phyloP scores from a whole-genome alignment of 1,140 invertebrate species.

The Formica selysi region DNA sequence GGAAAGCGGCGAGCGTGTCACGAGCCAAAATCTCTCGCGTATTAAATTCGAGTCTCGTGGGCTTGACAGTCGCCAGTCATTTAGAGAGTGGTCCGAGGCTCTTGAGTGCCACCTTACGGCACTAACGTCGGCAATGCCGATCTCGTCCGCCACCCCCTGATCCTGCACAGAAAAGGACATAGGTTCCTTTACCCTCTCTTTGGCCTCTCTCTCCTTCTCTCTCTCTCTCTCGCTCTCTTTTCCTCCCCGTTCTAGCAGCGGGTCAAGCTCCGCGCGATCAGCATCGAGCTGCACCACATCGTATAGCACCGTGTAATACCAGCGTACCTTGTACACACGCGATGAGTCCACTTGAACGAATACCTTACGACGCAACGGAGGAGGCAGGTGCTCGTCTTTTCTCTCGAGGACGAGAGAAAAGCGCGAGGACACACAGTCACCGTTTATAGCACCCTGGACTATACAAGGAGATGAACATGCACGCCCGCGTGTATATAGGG shows the following conservation, averaged over 20 bases:
- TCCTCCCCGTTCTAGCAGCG: conserved; percentile 28
- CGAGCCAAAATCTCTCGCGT: conserved; percentile 37
- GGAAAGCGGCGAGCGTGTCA: conserved; percentile 6
- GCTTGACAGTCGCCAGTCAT: conserved; percentile 52
- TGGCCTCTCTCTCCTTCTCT: conserved; percentile 4
- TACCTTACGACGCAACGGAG: conserved; percentile 47
- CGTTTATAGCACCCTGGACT: conserved; percentile 1
- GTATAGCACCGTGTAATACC: not conserved
- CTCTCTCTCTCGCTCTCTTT: not conserved
- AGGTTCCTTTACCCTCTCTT: conserved; percentile 50
- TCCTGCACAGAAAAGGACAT: conserved; percentile 53
- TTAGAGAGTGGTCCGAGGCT: conserved; percentile 61
- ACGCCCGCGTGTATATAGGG: not conserved
- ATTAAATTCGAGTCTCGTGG: conserved; percentile 56
- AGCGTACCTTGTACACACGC: conserved; percentile 56
- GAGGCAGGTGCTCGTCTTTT: conserved; percentile 25
- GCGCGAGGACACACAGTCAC: conserved; percentile 25
- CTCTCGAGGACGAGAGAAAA: conserved; percentile 57
- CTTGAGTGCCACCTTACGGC: conserved; percentile 71
- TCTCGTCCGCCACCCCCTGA: conserved; percentile 39
- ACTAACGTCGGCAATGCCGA: conserved; percentile 68
- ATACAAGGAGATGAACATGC: not conserved
- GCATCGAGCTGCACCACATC: conserved; percentile 70
- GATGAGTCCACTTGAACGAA: conserved; percentile 59
- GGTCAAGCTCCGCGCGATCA: conserved; percentile 74